Evolutionary conservation across 2,888 invertebrate genomes (phyloP), one percentile per base, ranked within the genome.

Genomic region (Pterostichus niger): DNA sequence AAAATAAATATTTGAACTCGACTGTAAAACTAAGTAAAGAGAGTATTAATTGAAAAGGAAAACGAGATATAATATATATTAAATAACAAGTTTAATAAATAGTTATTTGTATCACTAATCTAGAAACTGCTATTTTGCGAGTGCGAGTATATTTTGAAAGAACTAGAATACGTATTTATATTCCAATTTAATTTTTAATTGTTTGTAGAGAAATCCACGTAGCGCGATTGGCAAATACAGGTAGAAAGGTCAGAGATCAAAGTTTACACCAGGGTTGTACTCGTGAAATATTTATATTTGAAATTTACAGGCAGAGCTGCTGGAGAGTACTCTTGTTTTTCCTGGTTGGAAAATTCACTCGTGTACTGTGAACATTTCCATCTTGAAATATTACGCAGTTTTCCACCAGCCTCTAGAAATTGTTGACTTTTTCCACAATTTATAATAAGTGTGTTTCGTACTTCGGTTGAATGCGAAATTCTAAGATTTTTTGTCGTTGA

Each of bases 251-350:
- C 73, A 73, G 44, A 46, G 46, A 44, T 44, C 46, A 73, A 17
- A 31, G 46, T 73, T 73, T 46, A 46, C 6, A 24, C 73, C 73
- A 73, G 73, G 73, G 11, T 11, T n/a, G 73, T 44, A 73, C 49
- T 61, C 68, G 17, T 73, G 10, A 49, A 46, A 73, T 73, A 73
- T 73, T 73, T 73, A 73, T 73, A 64, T 64, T 64, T 64, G 2
- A 64, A 33, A 64, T 64, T 64, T 64, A 64, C 64, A 11, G 40
- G 11, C 33, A 11, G 33, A 13, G 13, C 64, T 31, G 0, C 64
- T 33, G 6, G 33, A 64, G 33, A 13, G 31, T 64, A 59, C 24
- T 15, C 59, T 59, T 59, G 59, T 13, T 33, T 64, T 64, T 64
- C 64, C 35, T 11, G 11, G 64, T 24, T 10, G 64, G n/a, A 6